Evolutionary conservation across 1,140 invertebrate species (phyloP).

Genomic region (Vanessa atalanta): DNA sequence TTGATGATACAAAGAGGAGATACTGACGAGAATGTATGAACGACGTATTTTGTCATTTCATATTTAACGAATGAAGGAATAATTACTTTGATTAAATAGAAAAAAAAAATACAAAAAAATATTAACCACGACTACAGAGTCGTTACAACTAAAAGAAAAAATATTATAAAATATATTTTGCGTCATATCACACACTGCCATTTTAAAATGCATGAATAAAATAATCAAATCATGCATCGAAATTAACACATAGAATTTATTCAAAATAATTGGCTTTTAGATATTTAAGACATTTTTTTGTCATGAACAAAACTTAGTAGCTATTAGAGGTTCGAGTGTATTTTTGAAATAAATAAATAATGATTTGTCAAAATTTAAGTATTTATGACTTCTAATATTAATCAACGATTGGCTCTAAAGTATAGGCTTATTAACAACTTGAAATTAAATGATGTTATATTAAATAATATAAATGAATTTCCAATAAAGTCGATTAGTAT

Average conservation of each 20-base stretch:
- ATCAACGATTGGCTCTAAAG: not conserved
- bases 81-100: not conserved
- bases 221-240: constrained; percentile 9
- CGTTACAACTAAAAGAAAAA: not conserved
- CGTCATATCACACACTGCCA: constrained; percentile 51
- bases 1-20: not conserved
- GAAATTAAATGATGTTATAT: not conserved
- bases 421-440: not conserved
- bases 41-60: not conserved
- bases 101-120: not conserved
- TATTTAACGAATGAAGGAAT: not conserved
- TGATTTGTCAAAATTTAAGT: not conserved
- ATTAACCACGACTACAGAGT: not conserved
- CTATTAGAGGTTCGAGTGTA: not conserved
- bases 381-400: not conserved
- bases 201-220: constrained; percentile 45
- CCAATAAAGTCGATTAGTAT: constrained; percentile 3
- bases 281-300: not conserved
- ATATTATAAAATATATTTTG: constrained; percentile 18
- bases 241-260: constrained; percentile 10
- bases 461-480: not conserved
- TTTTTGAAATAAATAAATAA: not conserved
- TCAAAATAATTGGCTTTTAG: constrained; percentile 10
- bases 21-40: not conserved
- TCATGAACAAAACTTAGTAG: not conserved